Evolutionary conservation across 2,797 vertebrate genomes (phyloP), one percentile per base, ranked within the genome.

Genomic region (Arnoldichthys spilopterus): DNA sequence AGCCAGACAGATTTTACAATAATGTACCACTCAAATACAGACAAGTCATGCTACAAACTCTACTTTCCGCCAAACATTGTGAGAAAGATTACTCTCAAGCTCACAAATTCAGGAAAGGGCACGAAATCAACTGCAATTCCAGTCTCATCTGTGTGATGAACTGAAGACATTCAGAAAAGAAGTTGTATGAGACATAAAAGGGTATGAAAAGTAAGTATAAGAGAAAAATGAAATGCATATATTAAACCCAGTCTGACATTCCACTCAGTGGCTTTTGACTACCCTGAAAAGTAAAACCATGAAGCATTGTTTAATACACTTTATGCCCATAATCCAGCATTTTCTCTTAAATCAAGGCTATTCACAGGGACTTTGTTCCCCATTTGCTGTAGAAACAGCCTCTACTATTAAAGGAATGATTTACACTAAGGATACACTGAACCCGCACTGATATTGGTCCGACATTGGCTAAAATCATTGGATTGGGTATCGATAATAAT

Each of bases 1-100:
- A 58, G 37, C 51, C 11, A 11, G 20, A 76, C 43, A 58, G 53
- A 69, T 76, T 76, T 59, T 22, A 32, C 40, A 28, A 18, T 59
- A 47, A 76, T 67, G n/a, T 63, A 56, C 11, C 8, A 61, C 16
- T 18, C n/a, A 37, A 37, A 37, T 37, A 37, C 34, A 37, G 34
- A 7, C 34, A 7, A 7, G 7, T 37, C 34, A 37, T 3, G 34
- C 34, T 37, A 37, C 34, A 37, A 7, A 37, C 34, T 37, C 34
- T 34, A 8, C 47, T 66, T 62, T 71, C 67, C 24, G 18, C 62
- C 53, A 34, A 9, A 63, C 30, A 20, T 54, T 22, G 30, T 24
- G 2, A 63, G 59, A 34, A 70, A 61, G 2, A 51, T 34, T 24
- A 51, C 32, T 43, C 22, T 32, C 24, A 54, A 20, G 18, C 24